Base-by-base conservation (phyloP, 2,888 invertebrate species). In the Metacarcinus magister region DNA sequence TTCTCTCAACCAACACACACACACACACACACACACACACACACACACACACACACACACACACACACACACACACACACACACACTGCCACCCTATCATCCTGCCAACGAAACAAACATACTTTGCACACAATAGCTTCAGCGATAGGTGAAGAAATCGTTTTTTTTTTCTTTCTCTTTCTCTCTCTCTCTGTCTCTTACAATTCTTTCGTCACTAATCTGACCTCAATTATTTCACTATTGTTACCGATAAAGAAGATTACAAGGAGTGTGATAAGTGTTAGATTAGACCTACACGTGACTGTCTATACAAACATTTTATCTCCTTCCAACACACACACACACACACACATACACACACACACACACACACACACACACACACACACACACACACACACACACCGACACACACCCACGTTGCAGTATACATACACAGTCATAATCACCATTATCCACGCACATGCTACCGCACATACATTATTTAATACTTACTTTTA, bases 21-120 rank as follows among this genome's bases (percentile, higher is more conserved):
- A 75, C 28, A 28, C 75, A 75, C 75, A 75, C 75, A 75, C 75
- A 75, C 75, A 75, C 75, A 75, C 75, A 75, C 67, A 75, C 67
- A 75, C n/a, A 75, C 67, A 75, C 67, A 75, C n/a, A 75, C 67
- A 75, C 67, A n/a, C 5, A 75, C 23, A 75, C 54, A 54, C 54
- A 54, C 54, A 54, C 54, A 54, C 54, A 54, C 54, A 54, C 54
- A 54, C 16, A 54, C 54, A 54, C 54, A 54, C 54, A 54, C 54
- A 54, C 54, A 54, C 54, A 54, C 54, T 13, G 54, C 54, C 54
- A 54, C 16, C 54, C 54, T 54, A 54, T 54, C 54, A 54, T 8
- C 39, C 39, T 54, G 16, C 54, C 16, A 13, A 54, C 16, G 54
- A 54, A 54, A 54, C 54, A 54, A 54, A 54, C n/a, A 67, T 0